phyloP scores from a whole-genome alignment of 2,888 invertebrate species.

The Euzophera pinguis region DNA sequence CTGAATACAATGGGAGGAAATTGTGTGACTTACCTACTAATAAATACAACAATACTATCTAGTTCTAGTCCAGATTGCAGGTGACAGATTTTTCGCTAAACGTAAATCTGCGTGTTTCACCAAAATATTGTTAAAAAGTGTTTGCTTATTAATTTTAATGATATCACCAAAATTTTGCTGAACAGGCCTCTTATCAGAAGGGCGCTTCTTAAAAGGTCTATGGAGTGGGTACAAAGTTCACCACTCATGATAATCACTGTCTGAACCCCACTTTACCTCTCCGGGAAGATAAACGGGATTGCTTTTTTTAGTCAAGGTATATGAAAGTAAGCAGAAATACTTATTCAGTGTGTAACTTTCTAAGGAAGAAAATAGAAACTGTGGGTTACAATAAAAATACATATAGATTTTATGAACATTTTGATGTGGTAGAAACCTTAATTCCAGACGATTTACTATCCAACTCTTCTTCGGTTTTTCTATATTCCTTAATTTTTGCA shows the following conservation, averaged over 20 bases:
- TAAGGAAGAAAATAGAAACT: background rate
- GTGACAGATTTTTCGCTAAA: no score
- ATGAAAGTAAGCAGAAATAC: background rate
- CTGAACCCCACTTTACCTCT: conserved; percentile 59
- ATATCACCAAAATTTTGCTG: conserved; percentile 65
- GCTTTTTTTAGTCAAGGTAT: conserved; percentile 44
- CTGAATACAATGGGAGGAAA: background rate
- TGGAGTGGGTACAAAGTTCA: conserved; percentile 51
- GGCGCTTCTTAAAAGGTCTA: conserved; percentile 63
- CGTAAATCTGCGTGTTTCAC: conserved; percentile 2
- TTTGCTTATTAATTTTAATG: conserved; percentile 70
- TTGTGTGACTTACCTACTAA: background rate
- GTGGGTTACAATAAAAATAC: background rate
- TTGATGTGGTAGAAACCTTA: no score
- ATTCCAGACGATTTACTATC: no score
- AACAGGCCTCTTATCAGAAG: conserved; percentile 53
- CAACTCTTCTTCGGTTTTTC: no score
- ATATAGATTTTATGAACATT: no score
- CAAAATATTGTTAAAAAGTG: conserved; percentile 30
- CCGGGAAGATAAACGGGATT: conserved; percentile 65
- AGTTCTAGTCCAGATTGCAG: no score
- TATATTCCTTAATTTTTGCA: no score
- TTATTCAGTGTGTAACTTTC: background rate
- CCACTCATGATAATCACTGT: conserved; percentile 63
- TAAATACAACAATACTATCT: background rate